Evolutionary conservation across 1,140 invertebrate species (phyloP).

Genomic region (Mizuhopecten yessoensis): DNA sequence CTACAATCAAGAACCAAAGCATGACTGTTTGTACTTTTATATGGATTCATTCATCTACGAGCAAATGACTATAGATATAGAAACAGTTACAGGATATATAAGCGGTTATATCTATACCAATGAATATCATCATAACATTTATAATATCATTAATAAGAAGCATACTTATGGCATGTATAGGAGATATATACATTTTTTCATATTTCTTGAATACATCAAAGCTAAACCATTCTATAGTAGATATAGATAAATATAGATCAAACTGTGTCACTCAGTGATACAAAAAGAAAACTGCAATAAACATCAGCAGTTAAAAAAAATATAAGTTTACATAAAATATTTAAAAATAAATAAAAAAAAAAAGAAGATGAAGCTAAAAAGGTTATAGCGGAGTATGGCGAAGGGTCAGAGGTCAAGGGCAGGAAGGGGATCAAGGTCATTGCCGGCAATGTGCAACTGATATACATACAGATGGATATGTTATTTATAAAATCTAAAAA

Average conservation of each 20-base stretch:
- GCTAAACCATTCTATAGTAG: slow-evolving; percentile 9
- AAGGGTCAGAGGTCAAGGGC: background rate
- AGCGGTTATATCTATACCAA: background rate
- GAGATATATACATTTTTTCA: background rate
- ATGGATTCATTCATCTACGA: background rate
- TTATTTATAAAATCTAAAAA: background rate
- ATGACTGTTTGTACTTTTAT: background rate
- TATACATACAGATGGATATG: background rate
- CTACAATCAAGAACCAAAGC: background rate
- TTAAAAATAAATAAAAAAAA: background rate
- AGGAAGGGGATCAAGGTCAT: background rate
- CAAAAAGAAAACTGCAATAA: background rate
- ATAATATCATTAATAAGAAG: background rate
- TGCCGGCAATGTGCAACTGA: background rate
- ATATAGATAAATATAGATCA: background rate
- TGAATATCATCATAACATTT: background rate
- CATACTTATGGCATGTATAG: background rate
- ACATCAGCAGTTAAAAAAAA: background rate
- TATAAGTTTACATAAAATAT: background rate
- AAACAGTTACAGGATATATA: background rate
- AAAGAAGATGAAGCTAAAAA: background rate
- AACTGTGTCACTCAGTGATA: background rate
- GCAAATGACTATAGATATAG: background rate
- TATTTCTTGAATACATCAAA: background rate
- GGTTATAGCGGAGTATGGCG: background rate